phyloP scores from a whole-genome alignment of 2,113 vertebrate species.

The Lophochroa leadbeateri region DNA sequence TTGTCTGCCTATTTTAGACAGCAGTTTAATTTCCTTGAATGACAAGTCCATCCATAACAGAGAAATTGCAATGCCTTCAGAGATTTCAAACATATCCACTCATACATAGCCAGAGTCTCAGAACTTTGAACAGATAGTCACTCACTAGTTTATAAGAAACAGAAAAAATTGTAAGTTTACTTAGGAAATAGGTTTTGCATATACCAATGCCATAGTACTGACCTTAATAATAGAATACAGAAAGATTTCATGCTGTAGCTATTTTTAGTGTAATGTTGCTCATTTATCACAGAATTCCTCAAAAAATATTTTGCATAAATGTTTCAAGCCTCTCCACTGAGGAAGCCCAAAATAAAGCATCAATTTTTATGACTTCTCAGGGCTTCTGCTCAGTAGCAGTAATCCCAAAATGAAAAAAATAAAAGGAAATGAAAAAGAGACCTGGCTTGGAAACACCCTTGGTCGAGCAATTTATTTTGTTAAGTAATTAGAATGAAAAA shows the following conservation, averaged over 20 bases:
- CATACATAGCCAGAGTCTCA: background rate
- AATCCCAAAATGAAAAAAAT: background rate
- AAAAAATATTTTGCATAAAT: background rate
- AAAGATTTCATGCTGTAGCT: background rate
- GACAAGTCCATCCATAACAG: background rate
- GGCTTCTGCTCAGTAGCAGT: background rate
- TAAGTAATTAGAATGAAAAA: background rate
- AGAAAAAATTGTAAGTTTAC: background rate
- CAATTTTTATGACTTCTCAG: background rate
- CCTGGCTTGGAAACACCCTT: fast-evolving
- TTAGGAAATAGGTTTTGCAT: background rate
- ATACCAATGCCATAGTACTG: background rate
- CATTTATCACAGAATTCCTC: background rate
- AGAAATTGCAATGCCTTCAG: background rate
- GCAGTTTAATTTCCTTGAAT: background rate
- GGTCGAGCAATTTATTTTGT: fast-evolving
- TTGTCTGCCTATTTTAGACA: background rate
- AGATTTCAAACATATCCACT: background rate
- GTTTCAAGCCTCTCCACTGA: background rate
- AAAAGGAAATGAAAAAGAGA: background rate
- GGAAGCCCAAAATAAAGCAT: background rate
- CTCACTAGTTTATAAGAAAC: background rate
- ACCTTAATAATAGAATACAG: background rate
- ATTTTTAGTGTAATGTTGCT: background rate
- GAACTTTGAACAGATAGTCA: background rate